Evolutionary conservation across 2,113 vertebrate species (phyloP), one percentile per base, ranked within the genome.

Genomic region (Atlantisia rogersi): DNA sequence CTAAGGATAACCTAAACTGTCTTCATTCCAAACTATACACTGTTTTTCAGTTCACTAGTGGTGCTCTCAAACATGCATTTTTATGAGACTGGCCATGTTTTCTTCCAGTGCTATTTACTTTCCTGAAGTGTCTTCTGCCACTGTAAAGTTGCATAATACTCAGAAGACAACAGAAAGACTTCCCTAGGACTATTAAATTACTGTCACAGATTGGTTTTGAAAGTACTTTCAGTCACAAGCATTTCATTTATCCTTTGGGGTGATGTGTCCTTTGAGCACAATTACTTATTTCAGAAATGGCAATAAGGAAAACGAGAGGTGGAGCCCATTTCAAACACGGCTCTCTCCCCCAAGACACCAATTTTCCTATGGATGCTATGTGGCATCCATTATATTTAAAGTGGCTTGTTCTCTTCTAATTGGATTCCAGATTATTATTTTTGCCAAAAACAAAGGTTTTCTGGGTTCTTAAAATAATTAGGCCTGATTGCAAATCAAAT

Each of bases 401-500:
- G 96, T 92, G 78, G 86, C 82, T 96, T 96, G 64, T 95, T 97
- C 94, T 94, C 82, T 83, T 94, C 88, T 97, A 98, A 97, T 96
- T 97, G 85, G 88, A 98, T 97, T 97, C 85, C 87, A 97, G 94
- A 96, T 96, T 71, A 95, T 96, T 97, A 96, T 97, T 97, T 98
- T 97, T 96, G 95, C 91, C 94, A 91, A 90, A 98, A 95, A 73
- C 91, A 97, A 97, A 96, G 78, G 86, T 97, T 97, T 97, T 97
- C 94, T 97, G 76, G 96, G 97, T 97, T 97, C 97, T 97, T 98
- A 97, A 97, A 97, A 98, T 98, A 98, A 98, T 98, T 97, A 98
- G 85, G 94, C 92, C 95, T 97, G 92, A 97, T 95, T 97, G 95
- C 97, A 98, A 98, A 98, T 97, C 94, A 97, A 98, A 98, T 98